phyloP scores from a whole-genome alignment of 35 echinoderm and acorn worm species.

The Apostichopus californicus region DNA sequence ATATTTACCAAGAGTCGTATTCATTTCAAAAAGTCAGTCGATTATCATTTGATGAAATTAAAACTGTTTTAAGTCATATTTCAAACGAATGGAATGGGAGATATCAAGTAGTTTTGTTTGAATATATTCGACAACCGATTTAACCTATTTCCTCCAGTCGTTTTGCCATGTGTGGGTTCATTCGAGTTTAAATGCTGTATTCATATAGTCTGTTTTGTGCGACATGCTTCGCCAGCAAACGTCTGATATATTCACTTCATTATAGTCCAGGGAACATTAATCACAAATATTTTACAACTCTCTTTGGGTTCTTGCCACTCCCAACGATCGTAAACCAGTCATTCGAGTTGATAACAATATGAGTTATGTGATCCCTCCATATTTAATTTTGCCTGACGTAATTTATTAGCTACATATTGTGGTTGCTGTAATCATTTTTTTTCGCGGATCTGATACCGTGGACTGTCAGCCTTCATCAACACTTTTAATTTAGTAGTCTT shows the following conservation, averaged over 20 bases:
- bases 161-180: background rate
- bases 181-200: constrained; percentile 8
- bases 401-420: constrained; percentile 28
- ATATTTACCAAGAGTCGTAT: no score
- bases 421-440: constrained; percentile 12
- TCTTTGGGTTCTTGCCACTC: constrained; percentile 48
- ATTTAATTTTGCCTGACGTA: constrained; percentile 43
- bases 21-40: no score
- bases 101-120: no score
- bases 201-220: background rate
- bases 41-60: no score
- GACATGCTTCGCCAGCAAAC: constrained; percentile 6
- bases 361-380: constrained; percentile 42
- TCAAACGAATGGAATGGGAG: no score
- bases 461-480: background rate
- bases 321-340: constrained; percentile 35
- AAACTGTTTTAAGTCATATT: no score
- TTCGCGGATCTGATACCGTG: background rate
- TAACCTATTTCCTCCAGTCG: background rate
- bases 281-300: constrained; percentile 49
- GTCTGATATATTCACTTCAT: constrained; percentile 28
- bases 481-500: background rate
- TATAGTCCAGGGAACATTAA: constrained; percentile 37
- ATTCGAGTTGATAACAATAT: background rate
- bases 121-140: background rate